These are phyloP conservation scores for Volucella inanis DNA, from an alignment of 2,888 invertebrate species.

Conservation along the genomic window DNA sequence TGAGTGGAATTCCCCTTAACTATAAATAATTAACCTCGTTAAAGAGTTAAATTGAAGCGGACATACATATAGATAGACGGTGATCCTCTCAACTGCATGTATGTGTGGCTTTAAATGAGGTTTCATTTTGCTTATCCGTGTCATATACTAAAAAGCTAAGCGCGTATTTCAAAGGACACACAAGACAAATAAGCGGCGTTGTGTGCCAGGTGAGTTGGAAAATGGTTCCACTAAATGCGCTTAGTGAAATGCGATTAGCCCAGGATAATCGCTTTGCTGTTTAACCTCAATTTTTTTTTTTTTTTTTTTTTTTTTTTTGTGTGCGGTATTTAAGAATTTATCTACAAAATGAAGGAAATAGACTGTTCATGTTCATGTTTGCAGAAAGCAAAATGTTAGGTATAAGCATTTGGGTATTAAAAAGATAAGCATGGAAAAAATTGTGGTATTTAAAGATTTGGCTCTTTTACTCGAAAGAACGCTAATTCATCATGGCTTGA, in stretches of 20 bases:
- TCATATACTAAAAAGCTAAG: background rate
- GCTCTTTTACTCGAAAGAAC: no score
- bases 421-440: no score
- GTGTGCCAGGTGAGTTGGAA: background rate
- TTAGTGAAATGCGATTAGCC: conserved; percentile 57
- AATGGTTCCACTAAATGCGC: background rate
- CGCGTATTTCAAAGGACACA: no score
- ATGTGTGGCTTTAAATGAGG: conserved; percentile 41
- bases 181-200: background rate
- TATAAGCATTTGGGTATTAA: no score
- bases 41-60: background rate
- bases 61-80: background rate
- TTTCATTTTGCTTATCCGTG: conserved; percentile 24
- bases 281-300: conserved; percentile 38
- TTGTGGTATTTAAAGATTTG: no score
- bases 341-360: no score
- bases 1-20: conserved; percentile 47
- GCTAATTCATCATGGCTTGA: no score
- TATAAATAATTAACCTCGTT: conserved; percentile 48
- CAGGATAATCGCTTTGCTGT: conserved; percentile 60
- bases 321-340: conserved; percentile 25
- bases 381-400: no score
- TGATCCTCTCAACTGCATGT: conserved; percentile 30
- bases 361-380: no score
- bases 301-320: conserved; percentile 22